Percentiles rank a stretch among this genome's conserved stretches.
Evolutionary conservation across 2,888 invertebrate species (phyloP).

Genomic region (Spisula solida): DNA sequence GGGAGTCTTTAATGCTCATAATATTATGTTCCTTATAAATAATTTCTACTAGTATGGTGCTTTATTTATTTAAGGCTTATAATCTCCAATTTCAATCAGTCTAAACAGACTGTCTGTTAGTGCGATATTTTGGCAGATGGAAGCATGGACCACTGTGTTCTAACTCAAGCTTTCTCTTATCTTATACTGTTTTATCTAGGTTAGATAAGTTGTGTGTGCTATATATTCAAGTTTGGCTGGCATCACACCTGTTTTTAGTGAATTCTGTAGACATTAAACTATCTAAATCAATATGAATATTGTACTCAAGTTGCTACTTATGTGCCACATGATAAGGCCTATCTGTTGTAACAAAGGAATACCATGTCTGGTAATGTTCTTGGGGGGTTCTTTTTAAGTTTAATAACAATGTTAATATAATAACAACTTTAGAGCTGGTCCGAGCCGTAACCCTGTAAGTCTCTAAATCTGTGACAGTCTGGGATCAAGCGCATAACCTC

Average conservation of each 20-base stretch:
- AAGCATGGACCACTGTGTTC: conserved; percentile 2
- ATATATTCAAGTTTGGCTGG: conserved; percentile 2
- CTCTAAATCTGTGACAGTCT: too few relatives aligned
- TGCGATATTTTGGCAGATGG: background rate
- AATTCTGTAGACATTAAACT: conserved; percentile 2
- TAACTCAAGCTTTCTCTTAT: conserved; percentile 10
- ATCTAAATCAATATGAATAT: conserved; percentile 7
- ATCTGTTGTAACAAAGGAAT: too few relatives aligned
- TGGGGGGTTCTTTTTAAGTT: too few relatives aligned
- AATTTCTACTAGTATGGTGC: too few relatives aligned
- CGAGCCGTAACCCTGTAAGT: too few relatives aligned
- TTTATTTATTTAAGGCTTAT: background rate
- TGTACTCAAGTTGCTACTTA: background rate
- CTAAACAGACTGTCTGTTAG: conserved; percentile 10
- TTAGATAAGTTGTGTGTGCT: conserved; percentile 23
- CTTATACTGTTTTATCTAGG: conserved; percentile 22
- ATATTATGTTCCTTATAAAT: too few relatives aligned
- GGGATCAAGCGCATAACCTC: too few relatives aligned
- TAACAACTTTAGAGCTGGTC: too few relatives aligned
- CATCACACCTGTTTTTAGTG: conserved; percentile 26
- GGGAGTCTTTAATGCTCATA: too few relatives aligned
- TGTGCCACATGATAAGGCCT: too few relatives aligned
- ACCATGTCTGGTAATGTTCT: too few relatives aligned
- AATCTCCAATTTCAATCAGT: background rate
- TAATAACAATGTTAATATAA: too few relatives aligned